Evolutionary conservation across 1,140 invertebrate species (phyloP).

Genomic region (Saccostrea cuccullata): DNA sequence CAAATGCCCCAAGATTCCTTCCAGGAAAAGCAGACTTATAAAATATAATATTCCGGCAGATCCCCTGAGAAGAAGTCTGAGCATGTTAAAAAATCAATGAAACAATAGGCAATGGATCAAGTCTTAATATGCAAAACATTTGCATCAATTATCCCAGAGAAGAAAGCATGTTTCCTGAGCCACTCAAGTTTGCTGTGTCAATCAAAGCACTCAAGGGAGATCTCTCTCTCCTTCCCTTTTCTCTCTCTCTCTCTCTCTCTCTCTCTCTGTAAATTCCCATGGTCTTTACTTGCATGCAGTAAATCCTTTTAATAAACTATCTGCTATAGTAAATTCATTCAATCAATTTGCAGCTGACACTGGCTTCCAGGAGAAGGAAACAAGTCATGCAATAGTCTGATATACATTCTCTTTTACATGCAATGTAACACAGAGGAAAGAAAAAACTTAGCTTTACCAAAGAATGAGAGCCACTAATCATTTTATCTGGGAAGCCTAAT

Average conservation of each 20-base stretch:
- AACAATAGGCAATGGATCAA: conserved; percentile 30
- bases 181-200: conserved; percentile 1
- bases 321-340: conserved; percentile 26
- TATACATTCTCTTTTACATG: conserved; percentile 20
- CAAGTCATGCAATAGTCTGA: neutral
- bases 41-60: conserved; percentile 13
- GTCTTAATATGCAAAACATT: conserved; percentile 36
- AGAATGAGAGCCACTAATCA: conserved; percentile 16
- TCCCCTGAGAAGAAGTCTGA: neutral
- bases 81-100: conserved; percentile 30
- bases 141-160: neutral
- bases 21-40: conserved; percentile 20
- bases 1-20: neutral
- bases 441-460: neutral
- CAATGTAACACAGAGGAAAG: neutral
- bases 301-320: conserved; percentile 33
- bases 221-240: conserved; percentile 13
- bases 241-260: conserved; percentile 12
- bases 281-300: neutral
- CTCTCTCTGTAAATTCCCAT: conserved; percentile 1
- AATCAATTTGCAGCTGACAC: conserved; percentile 33
- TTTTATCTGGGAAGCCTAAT: neutral
- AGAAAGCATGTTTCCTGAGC: neutral
- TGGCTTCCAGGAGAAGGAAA: neutral
- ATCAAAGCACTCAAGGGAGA: neutral